phyloP scores from a whole-genome alignment of 2,797 vertebrate genomes.

The Xenopus petersii region DNA sequence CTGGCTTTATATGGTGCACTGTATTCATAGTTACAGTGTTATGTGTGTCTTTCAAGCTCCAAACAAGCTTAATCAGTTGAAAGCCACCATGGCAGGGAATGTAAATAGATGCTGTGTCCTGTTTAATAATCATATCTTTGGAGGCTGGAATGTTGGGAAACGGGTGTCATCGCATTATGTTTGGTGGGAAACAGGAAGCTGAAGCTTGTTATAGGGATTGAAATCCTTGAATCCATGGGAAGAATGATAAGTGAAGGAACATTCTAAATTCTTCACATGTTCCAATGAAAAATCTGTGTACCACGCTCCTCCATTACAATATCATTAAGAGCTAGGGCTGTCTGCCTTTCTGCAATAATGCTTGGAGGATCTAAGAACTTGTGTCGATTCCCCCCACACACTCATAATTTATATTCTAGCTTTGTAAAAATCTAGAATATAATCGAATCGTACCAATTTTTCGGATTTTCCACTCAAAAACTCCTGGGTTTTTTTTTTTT shows the following conservation, averaged over 20 bases:
- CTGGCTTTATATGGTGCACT: too few species aligned
- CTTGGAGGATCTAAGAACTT: too few species aligned
- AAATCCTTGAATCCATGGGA: background rate
- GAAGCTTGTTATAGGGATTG: background rate
- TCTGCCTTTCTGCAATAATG: too few species aligned
- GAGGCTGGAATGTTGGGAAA: background rate
- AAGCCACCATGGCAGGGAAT: constrained; percentile 3
- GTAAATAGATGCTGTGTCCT: constrained; percentile 7
- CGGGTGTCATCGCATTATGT: background rate
- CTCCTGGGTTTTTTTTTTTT: too few species aligned
- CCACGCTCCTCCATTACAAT: too few species aligned
- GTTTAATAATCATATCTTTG: constrained; percentile 13
- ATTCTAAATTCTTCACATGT: background rate
- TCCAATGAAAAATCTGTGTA: background rate
- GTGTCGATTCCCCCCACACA: too few species aligned
- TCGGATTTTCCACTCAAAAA: too few species aligned
- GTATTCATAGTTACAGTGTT: background rate
- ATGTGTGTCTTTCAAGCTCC: background rate
- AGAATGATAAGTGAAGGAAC: background rate
- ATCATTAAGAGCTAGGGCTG: too few species aligned
- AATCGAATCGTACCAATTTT: too few species aligned
- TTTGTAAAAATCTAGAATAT: too few species aligned
- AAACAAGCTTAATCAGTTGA: background rate
- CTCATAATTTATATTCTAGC: too few species aligned
- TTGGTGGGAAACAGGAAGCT: constrained; percentile 14